These are phyloP conservation scores for Caenorhabditis inopinata DNA, from an alignment of 1,140 invertebrate species.

Conservation along the genomic window DNA sequence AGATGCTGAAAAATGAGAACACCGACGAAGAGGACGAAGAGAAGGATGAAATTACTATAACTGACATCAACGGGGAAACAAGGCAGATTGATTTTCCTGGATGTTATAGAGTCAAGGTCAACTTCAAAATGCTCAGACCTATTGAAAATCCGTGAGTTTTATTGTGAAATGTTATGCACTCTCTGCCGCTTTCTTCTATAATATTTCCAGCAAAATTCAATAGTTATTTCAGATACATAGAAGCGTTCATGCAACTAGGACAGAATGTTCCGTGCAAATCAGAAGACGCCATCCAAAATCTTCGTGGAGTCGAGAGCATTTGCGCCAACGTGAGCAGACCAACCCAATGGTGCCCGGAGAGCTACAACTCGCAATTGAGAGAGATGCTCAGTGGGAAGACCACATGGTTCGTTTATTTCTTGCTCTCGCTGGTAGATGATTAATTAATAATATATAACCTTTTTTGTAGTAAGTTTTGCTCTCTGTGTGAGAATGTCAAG, in stretches of 20 bases:
- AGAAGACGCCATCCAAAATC: conserved; percentile 24
- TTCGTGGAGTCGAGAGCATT: conserved; percentile 35
- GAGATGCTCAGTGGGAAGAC: conserved; percentile 46
- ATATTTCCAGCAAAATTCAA: too few species aligned
- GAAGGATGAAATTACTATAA: conserved; percentile 44
- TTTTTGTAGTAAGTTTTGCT: conserved; percentile 39
- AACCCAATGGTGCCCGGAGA: conserved; percentile 53
- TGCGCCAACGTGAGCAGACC: conserved; percentile 48
- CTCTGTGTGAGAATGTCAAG: conserved; percentile 51
- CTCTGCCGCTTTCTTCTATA: not conserved
- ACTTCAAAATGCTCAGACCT: conserved; percentile 44
- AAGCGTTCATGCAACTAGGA: conserved; percentile 53
- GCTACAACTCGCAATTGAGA: conserved; percentile 46
- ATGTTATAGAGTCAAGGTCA: conserved; percentile 47
- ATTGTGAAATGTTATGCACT: not conserved
- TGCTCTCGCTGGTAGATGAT: too few species aligned
- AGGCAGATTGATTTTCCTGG: conserved; percentile 48
- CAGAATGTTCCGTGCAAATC: conserved; percentile 51
- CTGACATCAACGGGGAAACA: conserved; percentile 47
- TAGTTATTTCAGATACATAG: conserved; percentile 44
- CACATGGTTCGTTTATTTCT: conserved; percentile 40
- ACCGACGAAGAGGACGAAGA: conserved; percentile 12
- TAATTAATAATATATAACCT: not conserved
- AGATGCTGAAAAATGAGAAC: conserved; percentile 17
- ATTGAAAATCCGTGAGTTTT: conserved; percentile 46